A percentile compares a stretch with the other conserved stretches of the same genome.
These are phyloP conservation scores for Sipha flava DNA, from an alignment of 1,140 invertebrate genomes.

Conservation along the genomic window DNA sequence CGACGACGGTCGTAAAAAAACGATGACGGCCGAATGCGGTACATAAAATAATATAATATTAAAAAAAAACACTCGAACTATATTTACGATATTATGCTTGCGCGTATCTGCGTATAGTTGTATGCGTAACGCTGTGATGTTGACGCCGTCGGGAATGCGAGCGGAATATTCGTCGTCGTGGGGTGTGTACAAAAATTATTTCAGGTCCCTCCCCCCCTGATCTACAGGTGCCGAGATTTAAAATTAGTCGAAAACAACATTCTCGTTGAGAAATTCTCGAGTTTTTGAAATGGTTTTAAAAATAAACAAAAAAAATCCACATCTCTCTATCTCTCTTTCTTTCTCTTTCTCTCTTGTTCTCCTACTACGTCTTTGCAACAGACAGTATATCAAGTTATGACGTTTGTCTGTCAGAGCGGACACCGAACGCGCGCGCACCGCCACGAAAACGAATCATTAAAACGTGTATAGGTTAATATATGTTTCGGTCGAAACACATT, in stretches of 20 bases:
- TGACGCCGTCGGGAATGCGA: no score
- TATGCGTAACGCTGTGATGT: no score
- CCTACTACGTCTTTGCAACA: neutral
- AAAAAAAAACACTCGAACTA: neutral
- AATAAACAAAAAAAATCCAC: constrained; percentile 9
- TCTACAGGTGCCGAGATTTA: constrained; percentile 21
- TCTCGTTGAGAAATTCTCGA: neutral
- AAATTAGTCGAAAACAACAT: constrained; percentile 11
- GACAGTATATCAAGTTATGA: neutral
- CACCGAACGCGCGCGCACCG: neutral
- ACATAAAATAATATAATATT: neutral
- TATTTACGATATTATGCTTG: no score
- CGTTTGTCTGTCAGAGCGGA: neutral
- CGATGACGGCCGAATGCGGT: neutral
- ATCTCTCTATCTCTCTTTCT: no score
- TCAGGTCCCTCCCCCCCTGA: no score
- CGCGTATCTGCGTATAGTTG: no score
- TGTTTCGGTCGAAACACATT: no score
- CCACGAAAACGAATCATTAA: neutral
- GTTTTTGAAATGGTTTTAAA: constrained; percentile 6
- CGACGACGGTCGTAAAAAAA: neutral
- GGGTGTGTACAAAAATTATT: neutral
- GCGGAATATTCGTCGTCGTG: no score
- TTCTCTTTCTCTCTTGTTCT: neutral
- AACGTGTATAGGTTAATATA: neutral